Conservation (phyloP, 2,888 invertebrate species). For the Drosophila algonquin region DNA sequence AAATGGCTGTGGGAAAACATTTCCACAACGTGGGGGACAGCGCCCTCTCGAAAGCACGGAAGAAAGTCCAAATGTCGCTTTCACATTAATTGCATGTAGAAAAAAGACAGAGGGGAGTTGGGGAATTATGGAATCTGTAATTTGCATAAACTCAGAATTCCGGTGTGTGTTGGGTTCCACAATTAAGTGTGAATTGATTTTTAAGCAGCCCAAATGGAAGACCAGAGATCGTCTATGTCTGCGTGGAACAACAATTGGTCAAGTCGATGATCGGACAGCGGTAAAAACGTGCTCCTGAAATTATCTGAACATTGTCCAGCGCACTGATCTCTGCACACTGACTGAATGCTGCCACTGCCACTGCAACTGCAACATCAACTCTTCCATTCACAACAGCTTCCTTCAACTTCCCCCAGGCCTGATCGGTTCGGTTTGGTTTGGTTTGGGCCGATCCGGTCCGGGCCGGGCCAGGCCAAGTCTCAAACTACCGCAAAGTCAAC, state of each 20-base stretch:
- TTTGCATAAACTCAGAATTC: slow-evolving; percentile 60
- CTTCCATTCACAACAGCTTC: slow-evolving; percentile 45
- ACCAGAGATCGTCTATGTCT: slow-evolving; percentile 44
- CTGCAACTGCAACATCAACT: slow-evolving; percentile 22
- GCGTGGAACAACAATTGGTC: slow-evolving; percentile 65
- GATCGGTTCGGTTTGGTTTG: background rate
- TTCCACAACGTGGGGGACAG: background rate
- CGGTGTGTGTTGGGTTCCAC: slow-evolving; percentile 5
- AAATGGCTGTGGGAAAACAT: slow-evolving; percentile 69
- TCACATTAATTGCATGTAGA: slow-evolving; percentile 71
- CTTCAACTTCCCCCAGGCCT: slow-evolving; percentile 52
- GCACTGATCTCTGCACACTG: background rate
- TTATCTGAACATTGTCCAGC: slow-evolving; percentile 64
- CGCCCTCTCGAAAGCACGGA: slow-evolving; percentile 27
- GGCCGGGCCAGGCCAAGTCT: slow-evolving; percentile 33
- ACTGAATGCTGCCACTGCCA: slow-evolving; percentile 30
- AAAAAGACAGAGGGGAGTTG: slow-evolving; percentile 10
- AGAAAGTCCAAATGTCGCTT: slow-evolving; percentile 74
- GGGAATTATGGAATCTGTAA: slow-evolving; percentile 57
- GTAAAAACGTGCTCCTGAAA: slow-evolving; percentile 79
- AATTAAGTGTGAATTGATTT: too few relatives aligned
- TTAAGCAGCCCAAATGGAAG: too few relatives aligned
- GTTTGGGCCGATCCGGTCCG: background rate
- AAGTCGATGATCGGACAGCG: slow-evolving; percentile 62
- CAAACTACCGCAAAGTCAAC: slow-evolving; percentile 77